A percentile compares a stretch with the other conserved stretches of the same genome.
Conservation (phyloP, 1,140 invertebrate genomes). For the Trinorchestia longiramus region DNA sequence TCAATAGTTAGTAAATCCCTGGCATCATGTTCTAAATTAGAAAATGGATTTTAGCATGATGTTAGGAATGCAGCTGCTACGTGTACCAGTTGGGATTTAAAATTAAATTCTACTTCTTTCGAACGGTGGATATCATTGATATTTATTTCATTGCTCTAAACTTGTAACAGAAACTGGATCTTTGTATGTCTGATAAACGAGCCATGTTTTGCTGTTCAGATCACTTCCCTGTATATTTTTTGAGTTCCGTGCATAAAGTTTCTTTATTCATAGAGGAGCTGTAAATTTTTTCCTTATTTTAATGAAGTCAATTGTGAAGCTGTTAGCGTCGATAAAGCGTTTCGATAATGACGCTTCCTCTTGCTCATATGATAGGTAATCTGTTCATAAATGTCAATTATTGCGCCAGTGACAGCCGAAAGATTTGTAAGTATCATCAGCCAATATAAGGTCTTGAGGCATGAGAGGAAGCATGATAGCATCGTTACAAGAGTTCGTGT, state of each 20-base stretch:
- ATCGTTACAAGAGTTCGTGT: constrained; percentile 45
- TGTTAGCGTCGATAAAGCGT: constrained; percentile 18
- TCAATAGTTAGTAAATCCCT: background rate
- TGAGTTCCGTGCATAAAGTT: background rate
- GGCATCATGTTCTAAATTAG: background rate
- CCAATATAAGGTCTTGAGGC: constrained; percentile 20
- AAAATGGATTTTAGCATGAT: background rate
- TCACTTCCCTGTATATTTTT: background rate
- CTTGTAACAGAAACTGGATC: background rate
- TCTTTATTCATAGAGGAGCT: background rate
- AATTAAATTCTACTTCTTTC: background rate
- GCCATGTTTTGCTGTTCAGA: background rate
- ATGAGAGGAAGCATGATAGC: constrained; percentile 26
- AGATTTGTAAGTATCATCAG: constrained; percentile 34
- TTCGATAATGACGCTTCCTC: constrained; percentile 32
- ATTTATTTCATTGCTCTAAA: background rate
- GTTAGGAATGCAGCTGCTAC: background rate
- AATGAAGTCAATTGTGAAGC: constrained; percentile 36
- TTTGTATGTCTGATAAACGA: background rate
- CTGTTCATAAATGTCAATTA: constrained; percentile 45
- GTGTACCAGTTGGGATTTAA: background rate
- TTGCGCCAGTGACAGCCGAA: constrained; percentile 18
- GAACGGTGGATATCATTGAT: background rate
- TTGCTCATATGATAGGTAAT: constrained; percentile 50
- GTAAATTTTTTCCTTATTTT: background rate